Base-by-base conservation (phyloP, 1,140 invertebrate species). In the Bombus turneri region DNA sequence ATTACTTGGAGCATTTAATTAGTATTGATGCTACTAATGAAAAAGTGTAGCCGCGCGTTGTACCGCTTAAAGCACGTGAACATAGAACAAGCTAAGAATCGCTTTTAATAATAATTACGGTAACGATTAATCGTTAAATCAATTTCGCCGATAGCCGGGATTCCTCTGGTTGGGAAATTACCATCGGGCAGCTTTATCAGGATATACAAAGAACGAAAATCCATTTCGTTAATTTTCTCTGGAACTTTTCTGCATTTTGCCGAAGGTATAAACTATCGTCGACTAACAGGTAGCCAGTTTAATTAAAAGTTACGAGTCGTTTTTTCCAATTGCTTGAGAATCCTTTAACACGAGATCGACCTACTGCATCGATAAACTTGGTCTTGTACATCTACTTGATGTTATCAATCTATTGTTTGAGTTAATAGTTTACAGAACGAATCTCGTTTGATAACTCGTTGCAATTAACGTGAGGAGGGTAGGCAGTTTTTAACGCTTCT, bases 271-370 rank as follows among this genome's bases (percentile, higher is more conserved):
- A 39, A 10, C 41, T 22, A 25, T 22, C 37, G 74, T 25, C 18
- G 59, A 37, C 74, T 41, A 59, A 25, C 74, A 57, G 15, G 37
- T 22, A n/a, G 28, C 28, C 34, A 34, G 39, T 59, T 76, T 76
- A 76, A 76, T 76, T 76, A 76, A 76, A 62, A 76, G 74, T 76
- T 57, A 39, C 74, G 53, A 59, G n/a, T 28, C 53, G 74, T 59
- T 62, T 76, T 73, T 43, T 25, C 25, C 71, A n/a, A 73, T 41
- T 43, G 71, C 71, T 43, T 22, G 71, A 73, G n/a, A 31, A 73
- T 47, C 71, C n/a, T 47, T 31, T 31, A 73, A 47, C 71, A 22
- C 41, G n/a, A n/a, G 9, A n/a, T 43, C 71, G 47, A 47, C 6
- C 15, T 47, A 47, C 47, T 6, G 47, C 5, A 18, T 18, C 15